These are phyloP conservation scores for Podarcis cretensis DNA, from an alignment of 2,113 vertebrate species.

Conservation along the genomic window DNA sequence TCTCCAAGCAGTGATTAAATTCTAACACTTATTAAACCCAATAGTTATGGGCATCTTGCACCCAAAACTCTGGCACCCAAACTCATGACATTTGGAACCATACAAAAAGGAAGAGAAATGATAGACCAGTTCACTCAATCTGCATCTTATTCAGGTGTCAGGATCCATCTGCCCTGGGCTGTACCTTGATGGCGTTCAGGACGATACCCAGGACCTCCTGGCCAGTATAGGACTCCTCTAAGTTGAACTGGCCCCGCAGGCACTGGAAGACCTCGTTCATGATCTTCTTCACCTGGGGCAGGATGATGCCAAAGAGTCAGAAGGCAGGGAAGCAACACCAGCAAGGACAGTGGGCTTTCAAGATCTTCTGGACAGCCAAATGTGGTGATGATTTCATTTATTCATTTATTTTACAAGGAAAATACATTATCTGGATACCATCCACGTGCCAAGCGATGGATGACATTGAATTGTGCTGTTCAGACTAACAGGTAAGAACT, in stretches of 20 bases:
- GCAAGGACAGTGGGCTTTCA: too few species aligned
- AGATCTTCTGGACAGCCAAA: background rate
- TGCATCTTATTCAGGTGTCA: too few species aligned
- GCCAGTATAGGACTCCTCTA: constrained; percentile 86
- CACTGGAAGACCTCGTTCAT: constrained; percentile 97
- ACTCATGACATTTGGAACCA: too few species aligned
- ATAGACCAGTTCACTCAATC: fast-evolving
- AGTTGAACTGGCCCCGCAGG: constrained; percentile 88
- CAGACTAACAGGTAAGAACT: too few species aligned
- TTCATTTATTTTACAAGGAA: too few species aligned
- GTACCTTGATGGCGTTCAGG: constrained; percentile 93
- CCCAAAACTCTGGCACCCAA: too few species aligned
- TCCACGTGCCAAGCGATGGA: too few species aligned
- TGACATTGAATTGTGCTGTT: too few species aligned
- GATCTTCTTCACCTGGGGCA: constrained; percentile 90
- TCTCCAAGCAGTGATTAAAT: too few species aligned
- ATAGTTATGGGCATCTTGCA: too few species aligned
- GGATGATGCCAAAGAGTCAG: background rate
- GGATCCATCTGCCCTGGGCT: background rate
- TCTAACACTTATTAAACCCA: too few species aligned
- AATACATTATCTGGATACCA: too few species aligned
- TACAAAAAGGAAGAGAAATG: background rate
- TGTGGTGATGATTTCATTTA: background rate
- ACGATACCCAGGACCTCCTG: constrained; percentile 83
- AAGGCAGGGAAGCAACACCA: background rate